Percentiles rank a stretch among this genome's conserved stretches.
These are phyloP conservation scores for Heliocidaris erythrogramma DNA, from an alignment of 35 echinoderm and acorn worm species.

Conservation along the genomic window DNA sequence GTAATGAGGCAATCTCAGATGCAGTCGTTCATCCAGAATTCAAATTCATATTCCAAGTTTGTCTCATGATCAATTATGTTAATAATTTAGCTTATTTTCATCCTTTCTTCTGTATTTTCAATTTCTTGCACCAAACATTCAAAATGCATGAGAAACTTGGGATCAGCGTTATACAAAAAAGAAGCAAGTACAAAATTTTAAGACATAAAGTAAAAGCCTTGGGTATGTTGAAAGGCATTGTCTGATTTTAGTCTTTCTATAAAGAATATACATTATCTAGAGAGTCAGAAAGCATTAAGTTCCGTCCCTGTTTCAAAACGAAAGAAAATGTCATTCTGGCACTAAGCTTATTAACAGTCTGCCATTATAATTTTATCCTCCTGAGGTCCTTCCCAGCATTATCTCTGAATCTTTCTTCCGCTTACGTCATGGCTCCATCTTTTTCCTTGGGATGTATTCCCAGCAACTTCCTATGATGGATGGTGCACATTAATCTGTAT, in stretches of 20 bases:
- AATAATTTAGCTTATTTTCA: no score
- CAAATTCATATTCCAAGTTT: no score
- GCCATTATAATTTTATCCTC: not conserved
- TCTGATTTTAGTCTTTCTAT: not conserved
- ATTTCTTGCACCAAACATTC: no score
- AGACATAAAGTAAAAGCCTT: no score
- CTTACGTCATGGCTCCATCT: not conserved
- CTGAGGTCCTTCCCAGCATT: not conserved
- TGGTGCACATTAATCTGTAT: not conserved
- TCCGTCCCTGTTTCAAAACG: not conserved
- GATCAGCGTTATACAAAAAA: no score
- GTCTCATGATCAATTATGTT: no score
- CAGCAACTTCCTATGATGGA: not conserved
- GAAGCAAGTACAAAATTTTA: no score
- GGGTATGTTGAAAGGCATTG: not conserved
- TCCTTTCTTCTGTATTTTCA: no score
- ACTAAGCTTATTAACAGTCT: not conserved
- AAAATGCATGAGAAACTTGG: no score
- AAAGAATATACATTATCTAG: not conserved
- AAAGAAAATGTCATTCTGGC: not conserved
- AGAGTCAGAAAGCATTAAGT: not conserved
- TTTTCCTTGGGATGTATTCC: not conserved
- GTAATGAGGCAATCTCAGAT: no score
- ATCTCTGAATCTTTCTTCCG: not conserved
- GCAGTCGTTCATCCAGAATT: no score